These are phyloP conservation scores for Prunella strophiata DNA, from an alignment of 2,797 vertebrate genomes.

Conservation along the genomic window DNA sequence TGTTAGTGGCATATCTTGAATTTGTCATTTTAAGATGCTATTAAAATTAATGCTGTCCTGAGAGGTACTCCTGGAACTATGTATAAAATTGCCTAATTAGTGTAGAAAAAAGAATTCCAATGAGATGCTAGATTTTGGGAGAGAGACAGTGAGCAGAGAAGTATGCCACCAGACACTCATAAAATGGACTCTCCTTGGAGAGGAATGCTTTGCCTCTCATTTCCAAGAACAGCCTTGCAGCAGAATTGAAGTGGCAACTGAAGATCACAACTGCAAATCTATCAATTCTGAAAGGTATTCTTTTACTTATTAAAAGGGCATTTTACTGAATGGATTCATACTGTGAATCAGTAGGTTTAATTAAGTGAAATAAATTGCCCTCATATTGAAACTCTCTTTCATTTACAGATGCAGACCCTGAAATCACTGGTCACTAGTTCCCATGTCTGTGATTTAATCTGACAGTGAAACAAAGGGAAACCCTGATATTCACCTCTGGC, in stretches of 20 bases:
- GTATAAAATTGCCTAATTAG: slow-evolving; percentile 25
- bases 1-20: not conserved
- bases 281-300: slow-evolving; percentile 17
- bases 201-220: not conserved
- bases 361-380: slow-evolving; percentile 35
- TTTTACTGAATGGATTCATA: slow-evolving; percentile 11
- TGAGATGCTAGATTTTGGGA: not conserved
- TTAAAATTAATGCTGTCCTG: slow-evolving; percentile 44
- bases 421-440: not conserved
- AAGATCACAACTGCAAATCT: slow-evolving; percentile 17
- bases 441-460: not conserved
- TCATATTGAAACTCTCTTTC: not conserved
- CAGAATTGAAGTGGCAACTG: not conserved
- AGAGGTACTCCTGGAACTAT: slow-evolving; percentile 18
- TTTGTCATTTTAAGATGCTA: slow-evolving; percentile 32
- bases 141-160: not conserved
- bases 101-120: not conserved
- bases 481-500: not conserved
- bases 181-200: not conserved
- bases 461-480: not conserved
- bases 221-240: slow-evolving; percentile 18
- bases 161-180: not conserved
- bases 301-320: slow-evolving; percentile 31
- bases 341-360: not conserved
- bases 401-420: not conserved